phyloP scores from a whole-genome alignment of 92 coral and sea anemone species.

The Ricordea florida region DNA sequence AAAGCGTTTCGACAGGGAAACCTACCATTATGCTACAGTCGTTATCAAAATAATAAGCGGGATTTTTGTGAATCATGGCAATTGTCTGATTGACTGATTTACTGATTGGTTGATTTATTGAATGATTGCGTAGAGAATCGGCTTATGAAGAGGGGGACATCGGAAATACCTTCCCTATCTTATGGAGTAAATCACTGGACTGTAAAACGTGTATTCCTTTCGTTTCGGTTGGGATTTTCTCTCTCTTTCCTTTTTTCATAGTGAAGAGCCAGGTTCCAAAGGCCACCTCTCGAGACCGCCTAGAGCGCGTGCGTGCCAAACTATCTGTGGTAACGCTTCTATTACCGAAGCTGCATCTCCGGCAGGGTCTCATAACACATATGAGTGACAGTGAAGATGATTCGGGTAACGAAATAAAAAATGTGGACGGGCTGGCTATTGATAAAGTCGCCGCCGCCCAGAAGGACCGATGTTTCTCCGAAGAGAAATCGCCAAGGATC shows the following conservation, averaged over 20 bases:
- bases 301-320: conserved; percentile 77
- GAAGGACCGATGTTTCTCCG: conserved; percentile 10
- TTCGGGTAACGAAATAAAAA: conserved; percentile 16
- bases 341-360: conserved; percentile 67
- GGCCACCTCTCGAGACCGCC: conserved; percentile 64
- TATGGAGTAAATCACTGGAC: too few species aligned
- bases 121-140: too few species aligned
- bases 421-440: conserved; percentile 48
- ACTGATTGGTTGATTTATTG: too few species aligned
- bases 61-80: too few species aligned
- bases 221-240: neutral
- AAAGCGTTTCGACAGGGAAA: too few species aligned
- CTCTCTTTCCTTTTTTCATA: neutral
- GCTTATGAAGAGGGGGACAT: too few species aligned
- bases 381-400: conserved; percentile 30
- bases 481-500: neutral
- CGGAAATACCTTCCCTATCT: too few species aligned
- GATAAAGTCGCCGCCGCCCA: conserved; percentile 75
- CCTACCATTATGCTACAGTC: too few species aligned
- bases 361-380: conserved; percentile 14
- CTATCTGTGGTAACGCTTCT: conserved; percentile 68
- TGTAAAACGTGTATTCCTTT: too few species aligned
- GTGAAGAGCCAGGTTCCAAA: conserved; percentile 83
- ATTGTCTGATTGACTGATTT: too few species aligned
- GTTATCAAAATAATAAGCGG: too few species aligned